Evolutionary conservation across 2,888 invertebrate species (phyloP).

Genomic region (Asteroscopus sphinx): DNA sequence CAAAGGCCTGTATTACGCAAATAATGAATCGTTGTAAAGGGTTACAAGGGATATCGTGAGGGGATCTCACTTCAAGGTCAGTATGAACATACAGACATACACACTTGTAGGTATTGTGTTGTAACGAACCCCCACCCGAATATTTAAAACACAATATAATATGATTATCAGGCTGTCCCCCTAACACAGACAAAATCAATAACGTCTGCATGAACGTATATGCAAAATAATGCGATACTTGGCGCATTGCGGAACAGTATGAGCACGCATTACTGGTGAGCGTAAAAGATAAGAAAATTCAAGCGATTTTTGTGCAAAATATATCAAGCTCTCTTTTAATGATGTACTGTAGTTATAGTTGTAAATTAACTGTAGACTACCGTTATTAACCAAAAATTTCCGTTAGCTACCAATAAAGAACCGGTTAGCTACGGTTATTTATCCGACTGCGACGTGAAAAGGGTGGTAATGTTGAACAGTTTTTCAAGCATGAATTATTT

Average conservation of each 20-base stretch:
- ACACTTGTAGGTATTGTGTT: slow-evolving; percentile 21
- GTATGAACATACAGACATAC: slow-evolving; percentile 19
- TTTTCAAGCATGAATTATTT: no score
- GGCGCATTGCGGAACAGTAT: slow-evolving; percentile 58
- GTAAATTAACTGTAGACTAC: no score
- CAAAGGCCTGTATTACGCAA: slow-evolving; percentile 34
- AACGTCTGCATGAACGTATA: slow-evolving; percentile 84
- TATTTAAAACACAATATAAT: slow-evolving; percentile 88
- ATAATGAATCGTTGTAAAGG: slow-evolving; percentile 61
- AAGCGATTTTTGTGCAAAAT: not conserved
- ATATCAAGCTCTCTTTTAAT: not conserved
- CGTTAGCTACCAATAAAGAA: no score
- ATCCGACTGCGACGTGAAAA: no score
- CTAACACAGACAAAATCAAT: slow-evolving; percentile 90
- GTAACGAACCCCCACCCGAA: slow-evolving; percentile 70
- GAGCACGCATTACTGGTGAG: not conserved
- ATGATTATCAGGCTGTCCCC: slow-evolving; percentile 87
- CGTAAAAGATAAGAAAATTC: not conserved
- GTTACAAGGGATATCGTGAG: slow-evolving; percentile 47
- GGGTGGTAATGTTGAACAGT: no score
- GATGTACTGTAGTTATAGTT: slow-evolving; percentile 6
- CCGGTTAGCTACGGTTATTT: no score
- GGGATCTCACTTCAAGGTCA: slow-evolving; percentile 76
- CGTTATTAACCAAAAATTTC: no score
- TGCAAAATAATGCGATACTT: slow-evolving; percentile 73